phyloP scores from a whole-genome alignment of 2,113 vertebrate genomes.

The Bubo blakistoni region DNA sequence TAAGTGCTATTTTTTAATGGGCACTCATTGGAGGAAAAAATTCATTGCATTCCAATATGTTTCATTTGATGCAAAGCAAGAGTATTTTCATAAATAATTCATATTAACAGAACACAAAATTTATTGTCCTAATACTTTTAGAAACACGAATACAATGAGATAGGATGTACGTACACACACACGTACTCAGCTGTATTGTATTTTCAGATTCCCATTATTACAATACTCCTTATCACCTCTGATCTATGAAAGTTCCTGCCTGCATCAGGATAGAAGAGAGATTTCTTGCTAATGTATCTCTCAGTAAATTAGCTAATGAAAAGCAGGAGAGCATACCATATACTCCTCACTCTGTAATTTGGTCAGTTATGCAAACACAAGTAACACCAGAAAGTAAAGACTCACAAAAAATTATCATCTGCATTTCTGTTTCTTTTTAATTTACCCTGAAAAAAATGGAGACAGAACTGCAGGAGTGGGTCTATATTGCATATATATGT shows the following conservation, averaged over 20 bases:
- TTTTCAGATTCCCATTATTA: neutral
- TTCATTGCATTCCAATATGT: neutral
- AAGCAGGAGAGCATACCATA: neutral
- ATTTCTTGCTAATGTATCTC: neutral
- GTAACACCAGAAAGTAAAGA: neutral
- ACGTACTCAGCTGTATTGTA: neutral
- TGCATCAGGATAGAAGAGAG: neutral
- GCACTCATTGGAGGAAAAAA: neutral
- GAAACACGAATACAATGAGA: neutral
- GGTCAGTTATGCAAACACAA: neutral
- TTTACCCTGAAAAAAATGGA: neutral
- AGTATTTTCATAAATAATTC: conserved; percentile 46
- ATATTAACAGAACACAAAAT: neutral
- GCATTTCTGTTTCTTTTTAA: neutral
- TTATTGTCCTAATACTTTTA: conserved; percentile 7
- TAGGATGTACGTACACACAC: neutral
- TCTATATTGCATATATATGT: neutral
- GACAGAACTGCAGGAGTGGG: neutral
- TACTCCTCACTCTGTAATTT: neutral
- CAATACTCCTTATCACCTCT: neutral
- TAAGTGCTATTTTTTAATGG: neutral
- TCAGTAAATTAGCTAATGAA: neutral
- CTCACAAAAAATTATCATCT: neutral
- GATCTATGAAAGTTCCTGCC: neutral
- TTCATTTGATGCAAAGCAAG: neutral